Conservation (phyloP, 2,113 vertebrate species). For the Amazona vittata region DNA sequence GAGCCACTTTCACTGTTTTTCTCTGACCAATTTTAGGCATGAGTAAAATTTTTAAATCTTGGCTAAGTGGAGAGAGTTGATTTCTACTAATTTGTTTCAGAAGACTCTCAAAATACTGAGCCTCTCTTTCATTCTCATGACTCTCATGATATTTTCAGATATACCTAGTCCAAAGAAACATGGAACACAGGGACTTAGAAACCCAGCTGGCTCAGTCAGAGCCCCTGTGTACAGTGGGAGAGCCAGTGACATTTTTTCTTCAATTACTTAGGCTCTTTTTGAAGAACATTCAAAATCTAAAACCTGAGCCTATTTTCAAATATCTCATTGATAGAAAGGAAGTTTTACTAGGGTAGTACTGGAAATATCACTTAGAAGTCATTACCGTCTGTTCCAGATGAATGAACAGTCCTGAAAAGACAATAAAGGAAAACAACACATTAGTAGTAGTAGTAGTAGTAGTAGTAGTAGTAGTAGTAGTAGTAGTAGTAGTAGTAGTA, state of each 20-base stretch:
- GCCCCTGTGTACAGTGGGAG: not conserved
- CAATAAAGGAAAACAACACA: not conserved
- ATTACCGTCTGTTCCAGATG: not conserved
- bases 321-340: not conserved
- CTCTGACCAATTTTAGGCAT: not conserved
- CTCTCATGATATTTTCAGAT: not conserved
- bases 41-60: not conserved
- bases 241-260: not conserved
- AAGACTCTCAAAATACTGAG: not conserved
- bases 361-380: not conserved
- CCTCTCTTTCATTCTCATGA: not conserved
- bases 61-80: rapidly evolving
- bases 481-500: no score
- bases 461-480: no score
- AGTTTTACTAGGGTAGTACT: not conserved
- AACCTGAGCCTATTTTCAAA: not conserved
- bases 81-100: not conserved
- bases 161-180: not conserved
- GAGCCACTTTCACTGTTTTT: not conserved
- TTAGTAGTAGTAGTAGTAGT: not conserved
- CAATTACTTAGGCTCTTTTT: not conserved
- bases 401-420: not conserved
- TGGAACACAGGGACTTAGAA: not conserved
- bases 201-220: not conserved
- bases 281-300: not conserved